Evolutionary conservation across 2,113 vertebrate genomes (phyloP).

Genomic region (Aphyosemion australe): DNA sequence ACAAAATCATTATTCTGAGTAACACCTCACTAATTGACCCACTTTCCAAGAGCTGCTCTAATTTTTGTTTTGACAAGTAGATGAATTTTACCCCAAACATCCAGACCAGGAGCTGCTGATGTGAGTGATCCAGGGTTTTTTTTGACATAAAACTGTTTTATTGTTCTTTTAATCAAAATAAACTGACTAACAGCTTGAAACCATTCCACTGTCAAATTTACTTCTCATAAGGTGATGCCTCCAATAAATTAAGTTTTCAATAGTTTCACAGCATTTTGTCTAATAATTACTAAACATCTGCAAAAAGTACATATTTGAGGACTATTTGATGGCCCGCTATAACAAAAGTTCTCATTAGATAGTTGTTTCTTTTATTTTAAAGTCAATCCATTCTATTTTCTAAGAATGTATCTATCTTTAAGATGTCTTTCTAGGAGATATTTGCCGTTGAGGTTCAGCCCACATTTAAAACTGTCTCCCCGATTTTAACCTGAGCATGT

Average conservation of each 20-base stretch:
- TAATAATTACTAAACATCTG: no score
- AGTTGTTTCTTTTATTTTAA: no score
- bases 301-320: no score
- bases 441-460: slow-evolving; percentile 33
- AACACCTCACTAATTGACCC: not conserved
- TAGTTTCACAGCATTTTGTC: no score
- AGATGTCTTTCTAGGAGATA: slow-evolving; percentile 9
- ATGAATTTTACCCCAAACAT: not conserved
- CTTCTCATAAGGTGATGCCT: not conserved
- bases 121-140: not conserved
- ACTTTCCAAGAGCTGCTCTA: not conserved
- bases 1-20: not conserved
- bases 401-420: slow-evolving; percentile 1
- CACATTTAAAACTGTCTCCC: slow-evolving; percentile 55
- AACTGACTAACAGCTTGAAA: not conserved
- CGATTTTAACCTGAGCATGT: slow-evolving; percentile 49
- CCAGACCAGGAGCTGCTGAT: not conserved
- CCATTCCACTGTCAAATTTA: not conserved
- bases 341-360: no score
- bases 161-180: not conserved
- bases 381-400: not conserved
- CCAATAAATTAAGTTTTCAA: no score
- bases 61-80: not conserved
- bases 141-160: not conserved
- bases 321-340: no score